A percentile compares a stretch with the other conserved stretches of the same genome.
Conservation (phyloP, 2,113 vertebrate species). For the Myiozetetes cayanensis region DNA sequence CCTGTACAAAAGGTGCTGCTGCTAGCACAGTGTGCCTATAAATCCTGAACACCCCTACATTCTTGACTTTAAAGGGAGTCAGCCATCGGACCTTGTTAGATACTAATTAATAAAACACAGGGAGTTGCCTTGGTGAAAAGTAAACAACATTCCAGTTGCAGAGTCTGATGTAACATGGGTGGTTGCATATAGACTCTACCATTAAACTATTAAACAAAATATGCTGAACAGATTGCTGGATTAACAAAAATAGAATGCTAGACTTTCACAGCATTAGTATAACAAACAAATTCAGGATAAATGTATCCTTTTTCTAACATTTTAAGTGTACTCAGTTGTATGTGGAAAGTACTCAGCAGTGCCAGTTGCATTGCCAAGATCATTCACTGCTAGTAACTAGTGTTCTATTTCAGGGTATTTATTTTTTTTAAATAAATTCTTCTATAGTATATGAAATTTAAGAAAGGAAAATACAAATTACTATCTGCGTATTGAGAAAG, state of each 20-base stretch:
- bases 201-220: constrained; percentile 52
- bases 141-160: constrained; percentile 60
- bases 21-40: neutral
- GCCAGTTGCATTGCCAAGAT: neutral
- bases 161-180: constrained; percentile 52
- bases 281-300: neutral
- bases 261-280: neutral
- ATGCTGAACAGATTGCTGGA: constrained; percentile 39
- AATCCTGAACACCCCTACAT: neutral
- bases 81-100: constrained; percentile 2
- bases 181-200: constrained; percentile 34
- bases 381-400: neutral
- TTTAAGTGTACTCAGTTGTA: neutral
- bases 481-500: neutral
- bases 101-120: constrained; percentile 47
- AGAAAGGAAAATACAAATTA: neutral
- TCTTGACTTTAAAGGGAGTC: constrained; percentile 1
- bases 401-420: neutral
- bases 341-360: neutral
- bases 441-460: neutral
- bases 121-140: constrained; percentile 45
- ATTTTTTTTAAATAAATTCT: neutral
- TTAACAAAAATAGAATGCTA: constrained; percentile 3
- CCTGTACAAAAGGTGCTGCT: neutral
- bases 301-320: neutral